Evolutionary conservation across 2,797 vertebrate genomes (phyloP).

Genomic region (Sardinella longiceps): DNA sequence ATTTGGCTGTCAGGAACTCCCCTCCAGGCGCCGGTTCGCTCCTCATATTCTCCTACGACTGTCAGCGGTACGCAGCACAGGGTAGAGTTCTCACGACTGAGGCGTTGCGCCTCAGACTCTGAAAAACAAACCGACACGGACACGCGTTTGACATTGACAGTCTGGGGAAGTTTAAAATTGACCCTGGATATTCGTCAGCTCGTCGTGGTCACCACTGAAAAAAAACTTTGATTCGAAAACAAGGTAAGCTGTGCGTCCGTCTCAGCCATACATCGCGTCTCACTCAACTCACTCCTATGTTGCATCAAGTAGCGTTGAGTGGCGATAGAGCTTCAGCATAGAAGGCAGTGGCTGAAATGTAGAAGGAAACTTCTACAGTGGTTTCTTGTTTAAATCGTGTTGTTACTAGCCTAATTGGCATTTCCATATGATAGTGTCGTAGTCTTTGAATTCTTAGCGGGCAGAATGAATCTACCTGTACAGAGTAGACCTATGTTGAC

Average conservation of each 20-base stretch:
- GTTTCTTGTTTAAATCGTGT: neutral
- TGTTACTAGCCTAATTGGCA: neutral
- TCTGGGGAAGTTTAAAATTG: constrained; percentile 24
- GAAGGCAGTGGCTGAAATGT: neutral
- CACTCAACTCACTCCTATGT: neutral
- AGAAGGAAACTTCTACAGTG: neutral
- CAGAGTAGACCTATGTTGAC: neutral
- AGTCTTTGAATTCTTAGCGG: neutral
- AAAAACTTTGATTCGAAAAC: constrained; percentile 10
- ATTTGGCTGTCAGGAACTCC: constrained; percentile 51
- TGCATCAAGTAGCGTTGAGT: neutral
- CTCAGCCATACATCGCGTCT: constrained; percentile 3
- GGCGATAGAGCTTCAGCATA: neutral
- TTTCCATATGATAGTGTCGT: neutral
- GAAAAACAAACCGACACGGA: constrained; percentile 36
- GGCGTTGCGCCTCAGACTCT: constrained; percentile 33
- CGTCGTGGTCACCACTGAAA: neutral
- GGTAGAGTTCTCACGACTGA: constrained; percentile 26
- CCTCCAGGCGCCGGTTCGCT: constrained; percentile 39
- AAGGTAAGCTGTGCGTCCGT: constrained; percentile 18
- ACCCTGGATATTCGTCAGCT: constrained; percentile 17
- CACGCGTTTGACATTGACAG: constrained; percentile 36
- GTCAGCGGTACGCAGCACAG: constrained; percentile 42
- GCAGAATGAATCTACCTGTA: neutral
- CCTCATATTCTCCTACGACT: constrained; percentile 43